Conservation (phyloP, 1,140 invertebrate species). For the Lordiphosa stackelbergi region DNA sequence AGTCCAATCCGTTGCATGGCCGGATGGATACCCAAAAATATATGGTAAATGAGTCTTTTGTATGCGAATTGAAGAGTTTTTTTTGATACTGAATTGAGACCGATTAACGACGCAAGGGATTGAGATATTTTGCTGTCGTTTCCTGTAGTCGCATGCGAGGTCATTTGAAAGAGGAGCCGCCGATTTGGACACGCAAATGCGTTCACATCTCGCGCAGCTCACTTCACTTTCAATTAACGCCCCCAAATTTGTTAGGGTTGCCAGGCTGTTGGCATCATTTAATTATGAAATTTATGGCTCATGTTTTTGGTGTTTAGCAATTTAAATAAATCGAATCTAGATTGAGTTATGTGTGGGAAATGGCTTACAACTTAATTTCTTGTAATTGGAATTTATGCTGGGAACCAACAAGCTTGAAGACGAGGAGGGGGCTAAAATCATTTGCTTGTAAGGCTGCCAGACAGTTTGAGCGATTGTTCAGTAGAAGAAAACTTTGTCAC, state of each 20-base stretch:
- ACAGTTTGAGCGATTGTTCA: slow-evolving; percentile 64
- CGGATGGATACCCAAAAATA: slow-evolving; percentile 48
- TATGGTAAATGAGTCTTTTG: slow-evolving; percentile 58
- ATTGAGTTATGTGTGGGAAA: slow-evolving; percentile 42
- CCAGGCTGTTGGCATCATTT: slow-evolving; percentile 15
- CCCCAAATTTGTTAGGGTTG: slow-evolving; percentile 54
- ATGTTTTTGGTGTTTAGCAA: slow-evolving; percentile 11
- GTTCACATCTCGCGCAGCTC: slow-evolving; percentile 1
- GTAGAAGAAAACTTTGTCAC: slow-evolving; percentile 44
- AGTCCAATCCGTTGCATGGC: slow-evolving; percentile 47
- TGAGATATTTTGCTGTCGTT: slow-evolving; percentile 46
- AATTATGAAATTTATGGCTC: slow-evolving; percentile 35
- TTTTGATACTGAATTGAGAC: slow-evolving; percentile 49
- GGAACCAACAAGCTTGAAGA: slow-evolving; percentile 5
- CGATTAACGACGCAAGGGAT: slow-evolving; percentile 60
- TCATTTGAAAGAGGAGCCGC: slow-evolving; percentile 14
- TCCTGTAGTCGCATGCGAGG: slow-evolving; percentile 48
- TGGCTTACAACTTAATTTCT: slow-evolving; percentile 31
- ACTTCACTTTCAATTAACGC: slow-evolving; percentile 42
- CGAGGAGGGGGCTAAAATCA: slow-evolving; percentile 49
- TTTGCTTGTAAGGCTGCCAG: slow-evolving; percentile 63
- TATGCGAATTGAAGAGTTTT: slow-evolving; percentile 60
- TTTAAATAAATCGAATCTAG: slow-evolving; percentile 51
- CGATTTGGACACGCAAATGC: slow-evolving; percentile 39
- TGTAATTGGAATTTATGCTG: slow-evolving; percentile 34